phyloP scores from a whole-genome alignment of 2,888 invertebrate species.

The Diaphora mendica region DNA sequence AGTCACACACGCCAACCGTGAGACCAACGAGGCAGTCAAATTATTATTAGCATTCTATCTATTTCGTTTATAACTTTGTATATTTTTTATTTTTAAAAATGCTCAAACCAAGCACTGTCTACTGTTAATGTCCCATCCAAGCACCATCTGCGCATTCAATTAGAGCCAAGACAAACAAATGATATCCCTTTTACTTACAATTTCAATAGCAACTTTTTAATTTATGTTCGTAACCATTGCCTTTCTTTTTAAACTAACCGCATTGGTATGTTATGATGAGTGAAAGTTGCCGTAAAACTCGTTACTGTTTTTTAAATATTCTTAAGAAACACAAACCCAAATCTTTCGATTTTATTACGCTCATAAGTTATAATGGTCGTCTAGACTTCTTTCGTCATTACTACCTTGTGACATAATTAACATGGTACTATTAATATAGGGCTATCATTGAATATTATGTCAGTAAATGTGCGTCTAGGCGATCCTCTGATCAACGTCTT shows the following conservation, averaged over 20 bases:
- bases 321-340: background rate
- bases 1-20: too few relatives aligned
- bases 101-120: too few relatives aligned
- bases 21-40: too few relatives aligned
- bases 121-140: too few relatives aligned
- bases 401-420: background rate
- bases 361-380: background rate
- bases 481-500: too few relatives aligned
- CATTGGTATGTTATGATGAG: background rate
- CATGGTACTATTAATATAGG: background rate
- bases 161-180: background rate
- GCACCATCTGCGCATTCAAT: too few relatives aligned
- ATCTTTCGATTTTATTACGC: background rate
- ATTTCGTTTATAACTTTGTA: too few relatives aligned
- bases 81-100: too few relatives aligned
- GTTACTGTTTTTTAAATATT: background rate
- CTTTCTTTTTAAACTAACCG: constrained; percentile 1
- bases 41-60: too few relatives aligned
- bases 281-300: constrained; percentile 9
- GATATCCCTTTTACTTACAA: background rate
- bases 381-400: background rate
- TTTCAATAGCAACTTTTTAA: background rate
- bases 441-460: background rate
- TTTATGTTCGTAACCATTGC: background rate
- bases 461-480: background rate